These are phyloP conservation scores for Campoplex nolae DNA, from an alignment of 2,888 invertebrate genomes.

Conservation along the genomic window DNA sequence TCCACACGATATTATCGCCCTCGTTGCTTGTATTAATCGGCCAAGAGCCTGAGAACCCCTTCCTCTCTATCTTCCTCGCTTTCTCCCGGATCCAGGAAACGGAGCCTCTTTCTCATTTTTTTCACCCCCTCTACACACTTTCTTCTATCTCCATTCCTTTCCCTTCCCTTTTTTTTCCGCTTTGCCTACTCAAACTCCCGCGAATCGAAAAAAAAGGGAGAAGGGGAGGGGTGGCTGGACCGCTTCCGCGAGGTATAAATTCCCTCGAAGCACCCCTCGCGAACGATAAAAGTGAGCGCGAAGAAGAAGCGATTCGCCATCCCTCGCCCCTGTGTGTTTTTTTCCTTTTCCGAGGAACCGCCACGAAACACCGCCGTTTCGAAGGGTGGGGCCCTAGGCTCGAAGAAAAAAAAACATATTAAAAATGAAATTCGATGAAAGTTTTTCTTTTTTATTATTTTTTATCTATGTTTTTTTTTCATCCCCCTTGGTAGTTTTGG, in stretches of 20 bases:
- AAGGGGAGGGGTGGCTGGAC: conserved; percentile 37
- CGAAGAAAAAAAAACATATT: conserved; percentile 34
- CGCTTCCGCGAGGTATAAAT: conserved; percentile 62
- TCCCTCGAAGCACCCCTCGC: conserved; percentile 56
- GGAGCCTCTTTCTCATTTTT: conserved; percentile 24
- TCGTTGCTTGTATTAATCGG: conserved; percentile 76
- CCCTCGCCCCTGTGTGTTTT: conserved; percentile 3
- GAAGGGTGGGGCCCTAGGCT: conserved; percentile 28
- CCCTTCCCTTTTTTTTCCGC: conserved; percentile 17
- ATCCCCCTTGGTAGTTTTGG: conserved; percentile 32
- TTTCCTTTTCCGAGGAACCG: neutral
- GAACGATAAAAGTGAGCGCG: conserved; percentile 60
- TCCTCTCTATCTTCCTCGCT: conserved; percentile 16
- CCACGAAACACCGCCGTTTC: conserved; percentile 20
- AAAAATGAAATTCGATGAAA: conserved; percentile 51
- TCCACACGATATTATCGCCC: conserved; percentile 77
- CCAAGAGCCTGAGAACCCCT: conserved; percentile 62
- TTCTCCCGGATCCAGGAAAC: conserved; percentile 23
- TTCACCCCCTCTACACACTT: conserved; percentile 31
- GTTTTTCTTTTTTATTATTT: conserved; percentile 36
- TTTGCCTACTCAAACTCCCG: conserved; percentile 19
- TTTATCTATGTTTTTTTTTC: neutral
- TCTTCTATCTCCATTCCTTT: conserved; percentile 33
- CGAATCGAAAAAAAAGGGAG: conserved; percentile 1
- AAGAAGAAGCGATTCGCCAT: conserved; percentile 55